These are phyloP conservation scores for Oscheius sp. DNA, from an alignment of 2,888 invertebrate genomes.

Conservation along the genomic window DNA sequence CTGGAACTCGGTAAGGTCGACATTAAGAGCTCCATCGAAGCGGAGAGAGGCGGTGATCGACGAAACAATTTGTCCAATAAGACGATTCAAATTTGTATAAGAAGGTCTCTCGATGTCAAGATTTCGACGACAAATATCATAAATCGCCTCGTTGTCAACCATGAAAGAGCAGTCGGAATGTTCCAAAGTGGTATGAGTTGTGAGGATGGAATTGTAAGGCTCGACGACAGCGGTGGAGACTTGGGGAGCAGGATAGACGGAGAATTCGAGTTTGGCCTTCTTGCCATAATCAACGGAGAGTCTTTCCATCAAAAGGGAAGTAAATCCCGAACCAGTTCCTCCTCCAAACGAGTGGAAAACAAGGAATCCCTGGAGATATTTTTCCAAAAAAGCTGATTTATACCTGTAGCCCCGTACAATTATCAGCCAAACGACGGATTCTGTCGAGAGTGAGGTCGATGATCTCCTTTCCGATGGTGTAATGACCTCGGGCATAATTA, in stretches of 20 bases:
- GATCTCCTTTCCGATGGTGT: constrained; percentile 78
- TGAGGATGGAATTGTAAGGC: constrained; percentile 93
- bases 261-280: constrained; percentile 80
- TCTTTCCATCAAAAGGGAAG: constrained; percentile 87
- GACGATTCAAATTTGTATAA: constrained; percentile 88
- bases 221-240: constrained; percentile 92
- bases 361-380: constrained; percentile 78
- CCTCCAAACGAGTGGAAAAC: constrained; percentile 79
- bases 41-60: constrained; percentile 90
- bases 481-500: constrained; percentile 76
- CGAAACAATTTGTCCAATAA: constrained; percentile 77
- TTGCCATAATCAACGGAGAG: constrained; percentile 77
- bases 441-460: constrained; percentile 76
- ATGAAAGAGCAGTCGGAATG: constrained; percentile 97
- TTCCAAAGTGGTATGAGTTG: constrained; percentile 91
- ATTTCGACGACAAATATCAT: constrained; percentile 82
- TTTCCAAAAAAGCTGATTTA: constrained; percentile 76
- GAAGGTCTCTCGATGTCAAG: constrained; percentile 76
- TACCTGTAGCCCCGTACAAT: constrained; percentile 80
- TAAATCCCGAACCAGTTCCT: constrained; percentile 83
- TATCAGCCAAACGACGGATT: constrained; percentile 75
- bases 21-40: constrained; percentile 88
- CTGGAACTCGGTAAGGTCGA: constrained; percentile 83
- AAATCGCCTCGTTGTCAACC: constrained; percentile 77
- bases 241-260: constrained; percentile 86